Conservation (phyloP, 2,888 invertebrate species). For the Malachius bipustulatus region DNA sequence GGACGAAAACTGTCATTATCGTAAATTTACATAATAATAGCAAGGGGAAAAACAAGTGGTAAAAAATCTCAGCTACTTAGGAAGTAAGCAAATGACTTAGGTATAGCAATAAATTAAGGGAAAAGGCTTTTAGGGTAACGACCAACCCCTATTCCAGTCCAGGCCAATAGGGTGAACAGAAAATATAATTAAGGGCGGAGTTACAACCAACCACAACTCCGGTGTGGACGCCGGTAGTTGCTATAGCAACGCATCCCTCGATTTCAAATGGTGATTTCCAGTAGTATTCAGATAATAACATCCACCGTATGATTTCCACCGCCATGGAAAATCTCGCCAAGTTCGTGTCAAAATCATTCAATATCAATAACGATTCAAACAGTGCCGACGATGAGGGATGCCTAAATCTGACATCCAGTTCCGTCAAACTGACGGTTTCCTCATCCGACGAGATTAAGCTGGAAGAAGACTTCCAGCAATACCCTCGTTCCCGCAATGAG, state of each 20-base stretch:
- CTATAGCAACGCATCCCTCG: conserved; percentile 18
- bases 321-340: conserved; percentile 74
- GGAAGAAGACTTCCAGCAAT: conserved; percentile 18
- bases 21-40: conserved; percentile 26
- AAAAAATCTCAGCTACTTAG: conserved; percentile 28
- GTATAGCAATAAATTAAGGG: conserved; percentile 25
- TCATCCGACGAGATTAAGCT: conserved; percentile 17
- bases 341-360: conserved; percentile 76
- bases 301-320: not conserved
- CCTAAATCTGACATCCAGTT: not conserved
- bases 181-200: conserved; percentile 10
- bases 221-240: conserved; percentile 21
- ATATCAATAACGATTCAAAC: conserved; percentile 40
- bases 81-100: conserved; percentile 26
- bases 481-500: too few species aligned
- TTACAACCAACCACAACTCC: conserved; percentile 9
- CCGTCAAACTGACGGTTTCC: too few species aligned
- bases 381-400: conserved; percentile 12
- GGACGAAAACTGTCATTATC: conserved; percentile 23
- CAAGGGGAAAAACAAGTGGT: conserved; percentile 24
- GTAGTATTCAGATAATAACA: conserved; percentile 18
- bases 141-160: conserved; percentile 17
- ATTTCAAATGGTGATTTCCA: conserved; percentile 21
- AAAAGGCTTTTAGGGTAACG: not conserved
- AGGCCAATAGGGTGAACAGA: conserved; percentile 15